Evolutionary conservation across 1,140 invertebrate genomes (phyloP), one percentile per base, ranked within the genome.

Genomic region (Aphaenogaster floridana): DNA sequence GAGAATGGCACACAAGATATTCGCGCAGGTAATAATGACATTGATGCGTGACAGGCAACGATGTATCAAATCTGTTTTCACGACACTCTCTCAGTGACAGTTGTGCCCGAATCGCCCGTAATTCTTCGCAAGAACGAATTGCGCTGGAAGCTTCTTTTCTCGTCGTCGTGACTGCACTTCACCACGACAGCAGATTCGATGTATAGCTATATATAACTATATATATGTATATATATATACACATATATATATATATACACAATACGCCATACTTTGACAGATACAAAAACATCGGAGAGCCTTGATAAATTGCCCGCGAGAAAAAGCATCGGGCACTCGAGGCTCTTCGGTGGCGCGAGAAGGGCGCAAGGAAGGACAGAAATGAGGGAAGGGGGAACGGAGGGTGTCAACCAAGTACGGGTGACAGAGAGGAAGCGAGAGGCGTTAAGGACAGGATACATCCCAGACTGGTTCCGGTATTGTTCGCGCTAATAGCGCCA

Each of bases 381-480:
- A 77, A 79, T 50, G 64, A 71, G 71, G 89, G 83, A 89, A 21
- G 52, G 66, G 57, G 17, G 63, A 84, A 88, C 79, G 88, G 92
- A 91, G 90, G 88, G 84, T 84, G 77, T 54, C 21, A 69, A 59
- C 9, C 68, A 74, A 66, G 54, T 48, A 69, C 63, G 78, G 34
- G 81, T 69, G 88, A 79, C 80, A 89, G 86, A 90, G 76, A 86
- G 64, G 52, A 76, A 52, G 54, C 72, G 88, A 84, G 81, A 68
- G 93, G 94, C 94, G 93, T 95, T 95, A 94, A 95, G 91, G 87
- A 93, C 92, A 94, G 94, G 94, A 95, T 95, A 93, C 93, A 94
- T 93, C 92, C 92, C 91, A 91, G 91, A 90, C 93, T 90, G 90
- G 93, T 95, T 95, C 94, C 95, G 95, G 94, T 94, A 95, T 95